Evolutionary conservation across 1,140 invertebrate genomes (phyloP).

Genomic region (Atopsyche davidsoni): DNA sequence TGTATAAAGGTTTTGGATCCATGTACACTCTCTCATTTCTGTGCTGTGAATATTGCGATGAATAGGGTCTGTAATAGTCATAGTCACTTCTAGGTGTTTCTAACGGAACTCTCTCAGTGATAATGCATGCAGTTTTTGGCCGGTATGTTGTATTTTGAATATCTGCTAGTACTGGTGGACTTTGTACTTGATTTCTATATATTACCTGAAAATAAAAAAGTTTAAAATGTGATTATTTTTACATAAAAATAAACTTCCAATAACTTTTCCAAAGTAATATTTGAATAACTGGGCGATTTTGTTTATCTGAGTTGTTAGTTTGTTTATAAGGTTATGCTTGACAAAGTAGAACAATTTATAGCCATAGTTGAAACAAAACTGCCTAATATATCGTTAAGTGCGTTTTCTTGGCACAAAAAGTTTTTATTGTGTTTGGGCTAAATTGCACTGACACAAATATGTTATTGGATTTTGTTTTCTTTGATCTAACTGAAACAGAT

Average conservation of each 20-base stretch:
- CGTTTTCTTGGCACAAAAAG: no score
- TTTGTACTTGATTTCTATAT: conserved; percentile 21
- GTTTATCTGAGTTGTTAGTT: no score
- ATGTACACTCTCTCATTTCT: conserved; percentile 11
- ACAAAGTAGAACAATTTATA: no score
- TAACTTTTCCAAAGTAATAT: no score
- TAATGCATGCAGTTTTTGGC: not conserved
- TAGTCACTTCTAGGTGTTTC: not conserved
- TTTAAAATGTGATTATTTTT: not conserved
- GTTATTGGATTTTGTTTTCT: no score
- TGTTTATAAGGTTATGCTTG: no score
- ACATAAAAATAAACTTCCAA: not conserved
- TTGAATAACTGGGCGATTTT: no score
- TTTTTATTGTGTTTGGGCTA: no score
- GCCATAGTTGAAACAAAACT: no score
- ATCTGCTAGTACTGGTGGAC: not conserved
- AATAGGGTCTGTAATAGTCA: conserved; percentile 2
- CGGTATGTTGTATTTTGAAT: not conserved
- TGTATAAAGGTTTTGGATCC: conserved; percentile 14
- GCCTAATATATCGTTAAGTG: no score
- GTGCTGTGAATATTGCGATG: not conserved
- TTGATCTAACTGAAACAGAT: no score
- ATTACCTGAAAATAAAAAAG: conserved; percentile 22
- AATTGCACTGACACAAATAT: no score
- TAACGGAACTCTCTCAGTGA: conserved; percentile 9